Base-by-base conservation (phyloP, 2,113 vertebrate species). In the Halichoeres trimaculatus region DNA sequence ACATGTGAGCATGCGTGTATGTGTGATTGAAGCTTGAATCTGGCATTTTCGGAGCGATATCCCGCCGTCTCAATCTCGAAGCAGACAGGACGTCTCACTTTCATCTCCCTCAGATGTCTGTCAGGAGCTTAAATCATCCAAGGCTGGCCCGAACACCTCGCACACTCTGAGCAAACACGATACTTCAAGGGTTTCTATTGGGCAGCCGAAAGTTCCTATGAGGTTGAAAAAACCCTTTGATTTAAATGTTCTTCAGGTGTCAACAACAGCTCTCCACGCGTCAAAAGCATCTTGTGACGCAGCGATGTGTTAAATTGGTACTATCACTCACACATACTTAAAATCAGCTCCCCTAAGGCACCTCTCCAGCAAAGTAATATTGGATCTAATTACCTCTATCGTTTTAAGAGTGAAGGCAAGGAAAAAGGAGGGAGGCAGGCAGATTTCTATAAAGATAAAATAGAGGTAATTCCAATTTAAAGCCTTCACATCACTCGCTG, bases 91-190 rank as follows among this genome's bases (percentile, higher is more conserved):
- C 54, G 10, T 22, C 52, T 26, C 38, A 34, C 85, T 90, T 93
- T 92, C 86, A 91, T 92, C 84, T 88, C 55, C 22, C 73, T 86
- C 69, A 83, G 82, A 87, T 81, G 84, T 90, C 74, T 85, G 84
- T 89, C 73, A 78, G 74, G 61, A 74, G 74, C 64, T 86, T 76
- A 70, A 54, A 87, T 80, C 89, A 79, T 83, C 70, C 52, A 71
- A 79, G 78, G 66, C 68, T 36, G 34, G 40, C 58, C 67, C 47
- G 54, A 58, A 59, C 64, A 63, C 78, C 70, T 73, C 65, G 76
- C 71, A 55, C 67, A 55, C 45, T 47, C 54, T 22, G 14, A 68
- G 62, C 73, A 83, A 87, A 87, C 74, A 80, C 36, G 63, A 55
- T 54, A 69, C 61, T 83, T 72, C 65, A 78, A 81, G 56, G 53